Base-by-base conservation (phyloP, 30 jellyfish, hydroid and myxozoan species). In the Hydractinia echinata region DNA sequence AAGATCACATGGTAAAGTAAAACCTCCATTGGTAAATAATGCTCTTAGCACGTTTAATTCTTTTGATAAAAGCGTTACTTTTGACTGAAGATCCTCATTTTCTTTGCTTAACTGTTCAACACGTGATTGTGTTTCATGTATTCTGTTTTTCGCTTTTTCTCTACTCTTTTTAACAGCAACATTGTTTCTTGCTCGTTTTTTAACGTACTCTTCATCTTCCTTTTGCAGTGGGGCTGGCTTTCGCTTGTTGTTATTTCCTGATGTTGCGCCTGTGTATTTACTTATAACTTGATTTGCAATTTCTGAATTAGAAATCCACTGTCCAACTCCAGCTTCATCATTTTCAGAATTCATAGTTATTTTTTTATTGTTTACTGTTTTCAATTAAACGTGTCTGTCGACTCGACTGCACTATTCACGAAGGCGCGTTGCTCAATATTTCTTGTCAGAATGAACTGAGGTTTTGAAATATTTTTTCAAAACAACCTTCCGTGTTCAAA, bases 121-220 rank as follows among this genome's bases (percentile, higher is more conserved):
- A 74, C 98, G 84, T 53, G 72, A 90, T 73, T 92, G 98, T 5
- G 98, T 92, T 60, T 92, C 98, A 51, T 79, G 64, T 9, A 92
- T 92, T 68, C 98, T 64, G 53, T 83, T 77, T 82, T 92, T 92
- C 15, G 98, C 93, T n/a, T 94, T 81, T 58, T 92, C 98, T 51
- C 98, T 87, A 79, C 96, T 86, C 82, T 92, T 92, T 70, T 86
- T 92, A 5, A 92, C 98, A 10, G 98, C 98, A 61, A 92, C 66
- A 76, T 92, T 92, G 53, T 92, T 92, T 67, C 98, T 72, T 52
- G 94, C 94, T 21, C 98, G 89, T 62, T 92, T 92, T 72, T 70
- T 62, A 53, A 79, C 72, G 72, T 92, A 92, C 50, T 92, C 98
- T 10, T 92, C 95, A 84, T 81, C 83, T 52, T 52, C 72, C 73